Percentiles rank a stretch among this genome's conserved stretches.
Evolutionary conservation across 2,797 vertebrate genomes (phyloP).

Genomic region (Chaetodon trifasciatus): DNA sequence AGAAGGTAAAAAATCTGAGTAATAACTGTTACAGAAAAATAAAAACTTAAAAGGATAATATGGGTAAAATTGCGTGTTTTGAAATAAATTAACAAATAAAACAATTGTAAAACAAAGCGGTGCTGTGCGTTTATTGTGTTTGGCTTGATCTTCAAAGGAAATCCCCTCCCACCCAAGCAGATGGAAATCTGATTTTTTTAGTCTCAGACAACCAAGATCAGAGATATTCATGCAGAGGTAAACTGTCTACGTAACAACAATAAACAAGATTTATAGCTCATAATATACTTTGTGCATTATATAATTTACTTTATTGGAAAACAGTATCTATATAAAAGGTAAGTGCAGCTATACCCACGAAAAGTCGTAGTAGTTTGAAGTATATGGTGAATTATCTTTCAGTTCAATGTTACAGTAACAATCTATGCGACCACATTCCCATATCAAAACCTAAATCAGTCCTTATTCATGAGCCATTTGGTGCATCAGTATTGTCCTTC

Average conservation of each 20-base stretch:
- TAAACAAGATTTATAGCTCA: slow-evolving; percentile 26
- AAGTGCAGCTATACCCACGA: not conserved
- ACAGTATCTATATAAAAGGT: slow-evolving; percentile 35
- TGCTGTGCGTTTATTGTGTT: slow-evolving; percentile 65
- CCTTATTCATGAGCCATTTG: not conserved
- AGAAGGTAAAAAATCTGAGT: slow-evolving; percentile 87
- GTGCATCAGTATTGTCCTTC: not conserved
- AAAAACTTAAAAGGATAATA: slow-evolving; percentile 88
- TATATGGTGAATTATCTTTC: not conserved
- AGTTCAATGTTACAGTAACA: not conserved
- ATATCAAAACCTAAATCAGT: not conserved
- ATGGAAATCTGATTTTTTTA: slow-evolving; percentile 27
- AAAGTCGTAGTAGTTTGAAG: not conserved
- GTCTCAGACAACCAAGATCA: slow-evolving; percentile 27
- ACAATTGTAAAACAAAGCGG: slow-evolving; percentile 84
- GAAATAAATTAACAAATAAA: slow-evolving; percentile 90
- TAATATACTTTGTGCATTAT: slow-evolving; percentile 33
- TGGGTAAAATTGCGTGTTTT: slow-evolving; percentile 91
- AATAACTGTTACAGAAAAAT: slow-evolving; percentile 90
- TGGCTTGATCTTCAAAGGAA: slow-evolving; percentile 53
- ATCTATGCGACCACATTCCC: not conserved
- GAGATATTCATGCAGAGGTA: slow-evolving; percentile 10
- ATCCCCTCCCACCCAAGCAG: slow-evolving; percentile 15
- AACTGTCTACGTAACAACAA: slow-evolving; percentile 24
- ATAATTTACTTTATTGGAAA: slow-evolving; percentile 44